phyloP scores from a whole-genome alignment of 2,113 vertebrate species.

The Motacilla alba region DNA sequence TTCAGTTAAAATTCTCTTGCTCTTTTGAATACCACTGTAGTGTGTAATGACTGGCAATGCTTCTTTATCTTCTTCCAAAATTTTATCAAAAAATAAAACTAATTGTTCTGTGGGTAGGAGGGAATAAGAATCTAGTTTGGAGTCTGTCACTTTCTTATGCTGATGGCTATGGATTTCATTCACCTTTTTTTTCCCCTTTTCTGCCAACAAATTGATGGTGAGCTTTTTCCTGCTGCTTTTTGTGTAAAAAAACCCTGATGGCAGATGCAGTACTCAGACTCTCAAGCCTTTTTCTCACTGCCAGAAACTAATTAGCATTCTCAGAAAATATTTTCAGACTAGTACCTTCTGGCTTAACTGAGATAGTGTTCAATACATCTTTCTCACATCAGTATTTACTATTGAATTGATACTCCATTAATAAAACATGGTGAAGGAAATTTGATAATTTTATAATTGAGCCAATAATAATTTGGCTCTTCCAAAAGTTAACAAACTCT shows the following conservation, averaged over 20 bases:
- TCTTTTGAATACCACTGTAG: neutral
- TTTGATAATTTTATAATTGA: neutral
- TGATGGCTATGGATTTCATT: neutral
- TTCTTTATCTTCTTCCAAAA: neutral
- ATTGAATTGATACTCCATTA: neutral
- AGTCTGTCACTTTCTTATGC: neutral
- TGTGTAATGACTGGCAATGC: neutral
- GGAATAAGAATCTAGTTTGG: neutral
- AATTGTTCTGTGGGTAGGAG: fast-evolving
- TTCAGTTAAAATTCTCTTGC: neutral
- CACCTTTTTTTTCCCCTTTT: neutral
- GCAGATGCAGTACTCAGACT: neutral
- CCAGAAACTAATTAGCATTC: neutral
- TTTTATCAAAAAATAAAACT: neutral
- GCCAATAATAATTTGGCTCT: neutral
- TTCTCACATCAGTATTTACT: neutral
- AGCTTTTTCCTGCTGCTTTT: neutral
- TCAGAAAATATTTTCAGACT: neutral
- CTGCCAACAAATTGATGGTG: neutral
- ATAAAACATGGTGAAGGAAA: neutral
- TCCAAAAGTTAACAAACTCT: neutral
- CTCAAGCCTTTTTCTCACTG: neutral
- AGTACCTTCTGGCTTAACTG: neutral
- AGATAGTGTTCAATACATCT: neutral
- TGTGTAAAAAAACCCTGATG: neutral